A percentile compares a stretch with the other conserved stretches of the same genome.
These are phyloP conservation scores for Caenorhabditis inopinata DNA, from an alignment of 1,140 invertebrate species.

Conservation along the genomic window DNA sequence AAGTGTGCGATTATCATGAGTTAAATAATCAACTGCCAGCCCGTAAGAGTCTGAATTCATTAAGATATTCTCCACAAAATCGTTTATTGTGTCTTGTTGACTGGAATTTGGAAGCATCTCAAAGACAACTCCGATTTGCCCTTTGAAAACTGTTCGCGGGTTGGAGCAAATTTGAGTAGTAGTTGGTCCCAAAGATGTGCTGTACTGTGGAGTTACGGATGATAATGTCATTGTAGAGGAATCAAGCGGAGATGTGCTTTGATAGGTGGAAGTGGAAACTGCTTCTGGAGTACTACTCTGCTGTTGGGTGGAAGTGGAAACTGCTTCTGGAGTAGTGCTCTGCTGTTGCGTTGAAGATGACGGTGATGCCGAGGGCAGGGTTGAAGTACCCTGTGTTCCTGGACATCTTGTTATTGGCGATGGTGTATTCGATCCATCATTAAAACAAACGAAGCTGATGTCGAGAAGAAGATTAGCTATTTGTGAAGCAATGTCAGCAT, in stretches of 20 bases:
- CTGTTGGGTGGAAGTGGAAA: background rate
- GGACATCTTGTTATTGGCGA: background rate
- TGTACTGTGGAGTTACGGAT: background rate
- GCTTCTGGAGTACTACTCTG: background rate
- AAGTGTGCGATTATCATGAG: background rate
- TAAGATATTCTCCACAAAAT: background rate
- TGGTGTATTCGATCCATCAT: background rate
- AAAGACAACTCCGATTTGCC: background rate
- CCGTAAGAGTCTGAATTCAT: background rate
- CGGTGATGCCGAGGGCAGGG: no score
- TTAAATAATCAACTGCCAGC: background rate
- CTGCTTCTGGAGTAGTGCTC: background rate
- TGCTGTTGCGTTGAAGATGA: background rate
- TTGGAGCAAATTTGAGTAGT: slow-evolving; percentile 2
- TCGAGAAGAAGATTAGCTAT: background rate
- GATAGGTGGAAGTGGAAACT: background rate
- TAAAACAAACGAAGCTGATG: background rate
- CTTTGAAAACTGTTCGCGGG: background rate
- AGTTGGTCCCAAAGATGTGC: background rate
- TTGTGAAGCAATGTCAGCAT: background rate
- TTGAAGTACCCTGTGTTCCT: background rate
- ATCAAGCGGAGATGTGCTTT: background rate
- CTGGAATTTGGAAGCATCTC: background rate
- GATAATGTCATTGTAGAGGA: background rate
- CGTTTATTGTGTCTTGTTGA: background rate